Evolutionary conservation across 1,140 invertebrate genomes (phyloP).

Genomic region (Drosophila nigromelanica): DNA sequence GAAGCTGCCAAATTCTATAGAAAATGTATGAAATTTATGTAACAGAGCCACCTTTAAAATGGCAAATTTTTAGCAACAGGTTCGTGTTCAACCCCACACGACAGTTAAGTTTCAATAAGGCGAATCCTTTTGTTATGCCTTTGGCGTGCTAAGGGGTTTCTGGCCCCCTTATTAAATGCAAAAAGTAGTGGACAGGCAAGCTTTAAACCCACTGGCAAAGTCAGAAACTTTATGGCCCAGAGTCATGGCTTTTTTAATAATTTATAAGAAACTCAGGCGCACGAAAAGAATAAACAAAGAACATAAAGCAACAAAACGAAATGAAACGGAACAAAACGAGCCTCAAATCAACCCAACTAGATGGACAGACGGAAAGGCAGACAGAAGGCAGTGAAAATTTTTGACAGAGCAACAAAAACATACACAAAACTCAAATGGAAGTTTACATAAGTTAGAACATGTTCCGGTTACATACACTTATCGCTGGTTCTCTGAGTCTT

Average conservation of each 20-base stretch:
- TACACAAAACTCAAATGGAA: slow-evolving; percentile 42
- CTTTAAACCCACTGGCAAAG: slow-evolving; percentile 31
- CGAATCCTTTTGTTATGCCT: slow-evolving; percentile 29
- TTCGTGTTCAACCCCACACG: slow-evolving; percentile 21
- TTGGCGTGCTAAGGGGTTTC: neutral
- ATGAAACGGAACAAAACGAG: slow-evolving; percentile 6
- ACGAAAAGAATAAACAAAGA: slow-evolving; percentile 21
- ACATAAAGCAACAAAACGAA: slow-evolving; percentile 15
- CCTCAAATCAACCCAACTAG: slow-evolving; percentile 46
- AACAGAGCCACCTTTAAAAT: slow-evolving; percentile 16
- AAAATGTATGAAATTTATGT: slow-evolving; percentile 40
- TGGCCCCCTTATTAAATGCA: slow-evolving; percentile 1
- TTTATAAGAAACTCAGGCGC: slow-evolving; percentile 50
- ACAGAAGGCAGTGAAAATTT: neutral
- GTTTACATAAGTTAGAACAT: slow-evolving; percentile 37
- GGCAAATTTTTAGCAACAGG: slow-evolving; percentile 31
- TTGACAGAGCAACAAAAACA: slow-evolving; percentile 23
- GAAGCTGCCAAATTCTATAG: slow-evolving; percentile 25
- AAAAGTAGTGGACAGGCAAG: neutral
- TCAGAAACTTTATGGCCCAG: slow-evolving; percentile 36
- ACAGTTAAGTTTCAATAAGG: slow-evolving; percentile 42
- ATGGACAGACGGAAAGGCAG: neutral
- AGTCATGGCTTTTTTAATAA: slow-evolving; percentile 66
- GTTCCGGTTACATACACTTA: slow-evolving; percentile 6
- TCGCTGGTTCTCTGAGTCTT: neutral